Evolutionary conservation across 2,888 invertebrate species (phyloP), one percentile per base, ranked within the genome.

Genomic region (Proisotoma minuta): DNA sequence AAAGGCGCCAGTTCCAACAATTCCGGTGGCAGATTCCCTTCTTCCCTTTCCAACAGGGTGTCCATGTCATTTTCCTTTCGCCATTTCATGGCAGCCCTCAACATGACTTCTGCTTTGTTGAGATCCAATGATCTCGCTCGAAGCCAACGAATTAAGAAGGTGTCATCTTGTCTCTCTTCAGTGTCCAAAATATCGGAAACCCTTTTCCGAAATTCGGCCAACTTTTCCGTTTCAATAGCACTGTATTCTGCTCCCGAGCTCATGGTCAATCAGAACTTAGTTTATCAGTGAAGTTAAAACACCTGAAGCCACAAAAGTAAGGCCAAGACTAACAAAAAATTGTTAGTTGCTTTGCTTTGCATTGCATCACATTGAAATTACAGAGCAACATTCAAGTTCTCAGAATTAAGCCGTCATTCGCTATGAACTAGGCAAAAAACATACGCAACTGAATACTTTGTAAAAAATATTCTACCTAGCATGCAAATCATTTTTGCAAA

Each of bases 51-150:
- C 1, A 59, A 27, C n/a, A 63, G 49, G 1, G 39, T 54, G 54
- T 70, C 65, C 2, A 63, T 62, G 12, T 50, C n/a, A 26, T 59
- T 59, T 8, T 60, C 62, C 23, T 50, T 51, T 20, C 70, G 51
- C 70, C 70, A 70, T 29, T 70, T 40, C 34, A 66, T 15, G n/a
- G 64, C 59, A 23, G 60, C 62, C 15, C 53, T 47, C 1, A 70
- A 29, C 70, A 70, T 70, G 50, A 62, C 64, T 20, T 57, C 60
- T 8, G 70, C 68, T 47, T 66, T 70, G 12, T 48, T 20, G 8
- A 68, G 29, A 52, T 70, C 63, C 40, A 70, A 15, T n/a, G 64
- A 56, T n/a, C 70, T 62, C 18, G 70, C 70, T 39, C 70, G 54
- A 2, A 70, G 62, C 70, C 70, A 70, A 23, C 68, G 49, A 22